A percentile compares a stretch with the other conserved stretches of the same genome.
These are phyloP conservation scores for Psettodes erumei DNA, from an alignment of 2,113 vertebrate genomes.

Conservation along the genomic window DNA sequence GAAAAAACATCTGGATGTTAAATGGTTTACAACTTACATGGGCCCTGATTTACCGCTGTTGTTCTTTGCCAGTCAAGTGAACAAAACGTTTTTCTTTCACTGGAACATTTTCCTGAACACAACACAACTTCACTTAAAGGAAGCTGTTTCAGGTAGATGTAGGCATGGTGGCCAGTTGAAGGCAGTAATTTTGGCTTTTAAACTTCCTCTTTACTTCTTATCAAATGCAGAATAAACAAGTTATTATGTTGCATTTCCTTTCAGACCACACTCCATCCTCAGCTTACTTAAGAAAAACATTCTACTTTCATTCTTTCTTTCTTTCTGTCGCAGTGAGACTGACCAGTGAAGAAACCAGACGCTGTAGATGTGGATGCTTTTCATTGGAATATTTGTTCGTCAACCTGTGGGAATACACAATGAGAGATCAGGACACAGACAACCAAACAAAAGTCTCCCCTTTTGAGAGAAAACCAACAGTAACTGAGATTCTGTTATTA, in stretches of 20 bases:
- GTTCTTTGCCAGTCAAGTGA: background rate
- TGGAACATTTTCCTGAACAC: background rate
- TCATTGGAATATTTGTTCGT: constrained; percentile 7
- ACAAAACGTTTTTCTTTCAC: background rate
- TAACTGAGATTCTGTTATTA: constrained; percentile 52
- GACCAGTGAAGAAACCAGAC: constrained; percentile 12
- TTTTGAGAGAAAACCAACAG: constrained; percentile 5
- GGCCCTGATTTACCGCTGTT: constrained; percentile 13
- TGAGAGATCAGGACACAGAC: background rate
- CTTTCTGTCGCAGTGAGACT: background rate
- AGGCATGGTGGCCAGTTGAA: background rate
- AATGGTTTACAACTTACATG: background rate
- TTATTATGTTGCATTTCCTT: constrained; percentile 10
- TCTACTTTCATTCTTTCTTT: background rate
- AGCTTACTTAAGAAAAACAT: background rate
- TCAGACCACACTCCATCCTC: background rate
- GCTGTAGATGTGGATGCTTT: background rate
- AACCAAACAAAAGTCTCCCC: background rate
- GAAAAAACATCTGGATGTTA: constrained; percentile 30
- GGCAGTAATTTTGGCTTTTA: background rate
- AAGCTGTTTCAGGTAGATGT: background rate
- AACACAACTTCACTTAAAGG: background rate
- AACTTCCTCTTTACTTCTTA: background rate
- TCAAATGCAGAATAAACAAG: background rate
- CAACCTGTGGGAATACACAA: constrained; percentile 5